Evolutionary conservation across 2,888 invertebrate species (phyloP).

Genomic region (Phanerotoma sp.): DNA sequence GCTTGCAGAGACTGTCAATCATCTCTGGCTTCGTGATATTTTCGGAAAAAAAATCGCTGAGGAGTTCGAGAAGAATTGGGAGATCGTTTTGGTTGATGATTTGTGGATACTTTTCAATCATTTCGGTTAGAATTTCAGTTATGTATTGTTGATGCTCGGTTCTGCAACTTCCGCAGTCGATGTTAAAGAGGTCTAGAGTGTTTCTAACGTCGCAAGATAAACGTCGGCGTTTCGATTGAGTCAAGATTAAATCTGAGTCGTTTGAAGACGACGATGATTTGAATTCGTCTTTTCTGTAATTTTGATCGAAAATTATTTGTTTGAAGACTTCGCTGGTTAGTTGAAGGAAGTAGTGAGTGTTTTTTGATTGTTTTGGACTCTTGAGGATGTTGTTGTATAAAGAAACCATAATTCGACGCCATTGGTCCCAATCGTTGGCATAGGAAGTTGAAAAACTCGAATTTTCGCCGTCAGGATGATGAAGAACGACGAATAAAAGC

Average conservation of each 20-base stretch:
- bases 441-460: conserved; percentile 50
- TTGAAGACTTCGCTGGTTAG: conserved; percentile 52
- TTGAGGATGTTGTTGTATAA: conserved; percentile 53
- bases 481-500: conserved; percentile 59
- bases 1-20: too few species aligned
- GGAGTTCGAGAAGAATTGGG: too few species aligned
- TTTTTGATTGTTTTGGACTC: conserved; percentile 42
- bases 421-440: conserved; percentile 55
- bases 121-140: too few species aligned
- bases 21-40: too few species aligned
- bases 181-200: too few species aligned
- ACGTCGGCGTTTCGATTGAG: conserved; percentile 46
- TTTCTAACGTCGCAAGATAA: too few species aligned
- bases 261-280: too few species aligned
- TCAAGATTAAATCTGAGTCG: conserved; percentile 28
- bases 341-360: conserved; percentile 38
- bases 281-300: conserved; percentile 19
- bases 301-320: conserved; percentile 46
- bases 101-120: too few species aligned
- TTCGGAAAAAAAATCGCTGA: too few species aligned
- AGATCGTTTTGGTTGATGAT: too few species aligned
- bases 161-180: too few species aligned
- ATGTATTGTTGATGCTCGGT: too few species aligned
- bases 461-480: conserved; percentile 59
- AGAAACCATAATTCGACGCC: conserved; percentile 55